These are phyloP conservation scores for Lacerta viridis DNA, from an alignment of 2,797 vertebrate species.

Conservation along the genomic window DNA sequence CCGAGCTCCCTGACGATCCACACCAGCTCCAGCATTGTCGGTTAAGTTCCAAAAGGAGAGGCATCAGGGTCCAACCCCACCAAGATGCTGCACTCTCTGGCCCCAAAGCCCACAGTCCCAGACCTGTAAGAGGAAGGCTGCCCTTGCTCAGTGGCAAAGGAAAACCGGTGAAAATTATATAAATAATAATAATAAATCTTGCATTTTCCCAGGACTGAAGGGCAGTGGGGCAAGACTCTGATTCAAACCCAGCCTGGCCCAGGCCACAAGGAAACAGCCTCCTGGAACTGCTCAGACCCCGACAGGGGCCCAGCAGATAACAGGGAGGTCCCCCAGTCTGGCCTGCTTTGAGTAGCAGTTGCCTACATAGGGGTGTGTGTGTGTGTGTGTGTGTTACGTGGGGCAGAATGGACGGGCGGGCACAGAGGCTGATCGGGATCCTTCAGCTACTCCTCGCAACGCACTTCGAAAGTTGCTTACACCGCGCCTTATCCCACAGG, in stretches of 20 bases:
- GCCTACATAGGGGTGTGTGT: slow-evolving; percentile 25
- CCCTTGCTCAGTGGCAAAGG: neutral
- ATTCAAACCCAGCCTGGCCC: neutral
- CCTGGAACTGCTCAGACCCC: neutral
- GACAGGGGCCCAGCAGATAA: neutral
- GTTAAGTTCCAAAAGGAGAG: neutral
- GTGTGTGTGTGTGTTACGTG: neutral
- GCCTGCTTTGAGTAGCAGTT: neutral
- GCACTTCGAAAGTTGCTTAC: neutral
- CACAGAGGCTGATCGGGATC: neutral
- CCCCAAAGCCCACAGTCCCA: neutral
- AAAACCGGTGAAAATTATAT: neutral
- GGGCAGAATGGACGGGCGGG: neutral
- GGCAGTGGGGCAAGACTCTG: neutral
- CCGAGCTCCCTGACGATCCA: neutral
- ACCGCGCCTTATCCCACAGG: neutral
- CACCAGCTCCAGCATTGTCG: neutral
- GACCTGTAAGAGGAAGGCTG: neutral
- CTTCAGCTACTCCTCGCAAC: neutral
- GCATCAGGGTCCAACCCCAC: too few relatives aligned
- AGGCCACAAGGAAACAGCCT: neutral
- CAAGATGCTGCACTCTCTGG: neutral
- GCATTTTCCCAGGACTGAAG: neutral
- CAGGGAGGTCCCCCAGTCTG: neutral
- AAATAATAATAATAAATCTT: too few relatives aligned